Evolutionary conservation across 2,888 invertebrate genomes (phyloP).

Genomic region (Sarcophaga caerulescens): DNA sequence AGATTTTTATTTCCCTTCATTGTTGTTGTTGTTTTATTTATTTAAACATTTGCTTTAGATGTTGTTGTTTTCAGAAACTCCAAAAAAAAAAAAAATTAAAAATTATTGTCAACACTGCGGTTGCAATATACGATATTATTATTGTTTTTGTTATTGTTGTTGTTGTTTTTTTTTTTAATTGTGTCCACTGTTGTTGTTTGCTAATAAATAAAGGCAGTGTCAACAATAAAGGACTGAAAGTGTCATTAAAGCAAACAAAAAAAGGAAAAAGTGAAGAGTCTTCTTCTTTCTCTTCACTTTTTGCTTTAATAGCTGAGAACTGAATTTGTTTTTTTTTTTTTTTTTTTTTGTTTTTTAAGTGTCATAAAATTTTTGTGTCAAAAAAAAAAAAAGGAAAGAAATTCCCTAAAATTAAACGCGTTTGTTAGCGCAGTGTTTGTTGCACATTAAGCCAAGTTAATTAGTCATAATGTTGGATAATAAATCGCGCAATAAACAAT

Average conservation of each 20-base stretch:
- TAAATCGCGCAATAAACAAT: constrained; percentile 62
- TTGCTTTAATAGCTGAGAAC: constrained; percentile 25
- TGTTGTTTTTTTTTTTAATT: constrained; percentile 23
- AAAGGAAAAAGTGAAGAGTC: no score
- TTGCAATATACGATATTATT: constrained; percentile 54
- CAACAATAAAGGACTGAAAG: constrained; percentile 50
- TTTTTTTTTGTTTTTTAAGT: constrained; percentile 12
- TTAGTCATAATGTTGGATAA: constrained; percentile 55
- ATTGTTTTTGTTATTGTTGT: constrained; percentile 8
- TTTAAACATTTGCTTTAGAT: constrained; percentile 40
- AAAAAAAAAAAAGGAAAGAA: constrained; percentile 9
- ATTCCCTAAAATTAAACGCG: constrained; percentile 46
- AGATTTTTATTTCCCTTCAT: no score
- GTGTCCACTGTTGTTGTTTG: constrained; percentile 9
- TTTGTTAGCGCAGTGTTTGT: constrained; percentile 30
- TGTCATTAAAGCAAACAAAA: constrained; percentile 47
- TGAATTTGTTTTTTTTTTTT: not conserved
- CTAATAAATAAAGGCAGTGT: constrained; percentile 45
- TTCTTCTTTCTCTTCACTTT: no score
- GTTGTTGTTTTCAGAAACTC: constrained; percentile 35
- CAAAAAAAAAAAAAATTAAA: constrained; percentile 18
- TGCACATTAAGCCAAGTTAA: constrained; percentile 50
- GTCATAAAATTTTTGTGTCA: constrained; percentile 54
- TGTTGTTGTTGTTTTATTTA: constrained; percentile 17
- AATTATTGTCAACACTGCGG: constrained; percentile 52